Evolutionary conservation across 2,113 vertebrate genomes (phyloP), one percentile per base, ranked within the genome.

Genomic region (Mus spicilegus): DNA sequence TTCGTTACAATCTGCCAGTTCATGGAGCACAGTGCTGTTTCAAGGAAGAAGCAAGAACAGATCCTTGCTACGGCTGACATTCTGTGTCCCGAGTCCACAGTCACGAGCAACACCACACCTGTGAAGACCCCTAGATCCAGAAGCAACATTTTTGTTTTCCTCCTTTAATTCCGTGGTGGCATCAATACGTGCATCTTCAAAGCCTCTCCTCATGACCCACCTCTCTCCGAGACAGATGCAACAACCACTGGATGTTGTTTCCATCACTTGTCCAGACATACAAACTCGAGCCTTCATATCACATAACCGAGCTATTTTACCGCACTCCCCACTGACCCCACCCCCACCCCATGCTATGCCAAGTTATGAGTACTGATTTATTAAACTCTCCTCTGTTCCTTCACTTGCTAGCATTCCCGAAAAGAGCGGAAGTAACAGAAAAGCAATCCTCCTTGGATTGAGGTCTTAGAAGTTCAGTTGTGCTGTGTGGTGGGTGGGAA

Each of bases 1-100:
- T 75, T 82, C 70, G 56, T 93, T 65, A 93, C 92, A 94, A 80
- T 70, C 42, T 95, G 49, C 42, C 63, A n/a, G 20, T 76, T 39
- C 14, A 2, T 36, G 16, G 76, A 70, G 67, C 42, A 46, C 67
- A 36, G 11, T 33, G 95, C 42, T 81, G 87, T 78, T 69, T 69
- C 67, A 69, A 16, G 30, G 63, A 36, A 2, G 30, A 69, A 69
- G 67, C 28, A n/a, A 42, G 54, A 7, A 2, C 19, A 39, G 46
- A 0, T 85, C 81, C 42, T 61, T 75, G 13, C 51, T 7, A 13
- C 36, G 54, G 56, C 24, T 11, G 89, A 76, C 61, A 51, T 67
- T 90, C 75, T 65, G 6, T 69, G 19, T 89, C 77, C 85, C 65
- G 16, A 39, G 42, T 61, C 30, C 7, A 5, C 56, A 61, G 2